phyloP scores from a whole-genome alignment of 1,140 invertebrate species.

The Philopotamus ludificatus region DNA sequence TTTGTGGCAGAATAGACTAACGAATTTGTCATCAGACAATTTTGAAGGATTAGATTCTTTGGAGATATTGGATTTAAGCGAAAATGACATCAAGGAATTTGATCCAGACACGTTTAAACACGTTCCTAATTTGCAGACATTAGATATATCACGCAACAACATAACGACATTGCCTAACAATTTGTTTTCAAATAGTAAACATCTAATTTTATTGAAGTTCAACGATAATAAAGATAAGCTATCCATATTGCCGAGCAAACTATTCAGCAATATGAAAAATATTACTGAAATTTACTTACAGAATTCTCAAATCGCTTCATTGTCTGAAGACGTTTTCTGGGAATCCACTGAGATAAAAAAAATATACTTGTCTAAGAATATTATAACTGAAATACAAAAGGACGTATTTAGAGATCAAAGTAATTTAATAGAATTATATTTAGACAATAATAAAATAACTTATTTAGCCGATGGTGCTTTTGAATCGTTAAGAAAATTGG shows the following conservation, averaged over 20 bases:
- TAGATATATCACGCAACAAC: constrained; percentile 63
- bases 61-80: constrained; percentile 61
- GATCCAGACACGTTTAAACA: constrained; percentile 59
- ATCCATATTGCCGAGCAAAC: constrained; percentile 54
- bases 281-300: constrained; percentile 56
- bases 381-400: constrained; percentile 55
- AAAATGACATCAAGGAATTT: constrained; percentile 61
- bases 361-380: constrained; percentile 59
- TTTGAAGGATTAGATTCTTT: constrained; percentile 61
- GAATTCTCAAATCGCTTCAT: constrained; percentile 50
- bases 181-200: constrained; percentile 57
- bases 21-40: constrained; percentile 57
- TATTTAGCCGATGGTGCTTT: constrained; percentile 59
- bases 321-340: constrained; percentile 61
- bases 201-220: constrained; percentile 57
- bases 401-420: constrained; percentile 59
- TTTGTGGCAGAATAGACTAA: constrained; percentile 63
- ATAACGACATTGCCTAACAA: constrained; percentile 60
- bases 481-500: constrained; percentile 51
- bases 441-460: constrained; percentile 59
- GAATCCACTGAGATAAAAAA: constrained; percentile 57
- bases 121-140: constrained; percentile 57
- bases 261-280: constrained; percentile 59
- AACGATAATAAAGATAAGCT: constrained; percentile 58
- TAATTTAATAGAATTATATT: constrained; percentile 56